Percentiles rank a stretch among this genome's conserved stretches.
Evolutionary conservation across 2,888 invertebrate genomes (phyloP).

Genomic region (Lordiphosa andalusiaca): DNA sequence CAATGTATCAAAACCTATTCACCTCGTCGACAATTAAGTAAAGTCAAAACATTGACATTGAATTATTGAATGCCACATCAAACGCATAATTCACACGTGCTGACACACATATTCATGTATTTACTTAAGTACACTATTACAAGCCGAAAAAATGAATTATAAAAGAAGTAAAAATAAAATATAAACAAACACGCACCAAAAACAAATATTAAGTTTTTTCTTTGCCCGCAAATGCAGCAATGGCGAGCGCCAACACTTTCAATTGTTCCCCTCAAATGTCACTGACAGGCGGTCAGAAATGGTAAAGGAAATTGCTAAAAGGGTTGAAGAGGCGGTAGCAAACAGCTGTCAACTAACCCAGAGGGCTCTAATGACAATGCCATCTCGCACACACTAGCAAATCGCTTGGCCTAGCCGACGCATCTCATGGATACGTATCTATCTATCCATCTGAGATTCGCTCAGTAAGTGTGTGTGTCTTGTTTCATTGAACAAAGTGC

Average conservation of each 20-base stretch:
- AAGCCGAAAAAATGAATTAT: constrained; percentile 20
- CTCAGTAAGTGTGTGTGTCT: constrained; percentile 29
- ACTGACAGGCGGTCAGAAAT: constrained; percentile 14
- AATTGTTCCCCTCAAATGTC: constrained; percentile 18
- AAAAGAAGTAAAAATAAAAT: constrained; percentile 20
- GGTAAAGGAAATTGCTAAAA: neutral
- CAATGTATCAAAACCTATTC: constrained; percentile 1
- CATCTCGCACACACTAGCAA: constrained; percentile 14
- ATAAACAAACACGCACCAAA: constrained; percentile 5
- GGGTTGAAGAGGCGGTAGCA: constrained; percentile 17
- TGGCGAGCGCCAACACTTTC: constrained; percentile 7
- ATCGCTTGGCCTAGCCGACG: constrained; percentile 58
- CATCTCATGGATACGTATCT: constrained; percentile 27
- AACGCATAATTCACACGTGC: constrained; percentile 36
- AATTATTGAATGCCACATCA: constrained; percentile 51
- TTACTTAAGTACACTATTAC: constrained; percentile 7
- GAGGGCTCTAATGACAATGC: constrained; percentile 29
- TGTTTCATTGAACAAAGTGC: constrained; percentile 68
- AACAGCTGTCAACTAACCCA: constrained; percentile 25
- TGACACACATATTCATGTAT: constrained; percentile 15
- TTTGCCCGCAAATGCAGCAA: constrained; percentile 27
- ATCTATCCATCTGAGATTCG: constrained; percentile 7
- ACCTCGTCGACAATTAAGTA: constrained; percentile 12
- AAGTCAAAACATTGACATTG: constrained; percentile 62
- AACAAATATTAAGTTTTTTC: constrained; percentile 1